These are phyloP conservation scores for Calameuta filiformis DNA, from an alignment of 2,888 invertebrate species.

Conservation along the genomic window DNA sequence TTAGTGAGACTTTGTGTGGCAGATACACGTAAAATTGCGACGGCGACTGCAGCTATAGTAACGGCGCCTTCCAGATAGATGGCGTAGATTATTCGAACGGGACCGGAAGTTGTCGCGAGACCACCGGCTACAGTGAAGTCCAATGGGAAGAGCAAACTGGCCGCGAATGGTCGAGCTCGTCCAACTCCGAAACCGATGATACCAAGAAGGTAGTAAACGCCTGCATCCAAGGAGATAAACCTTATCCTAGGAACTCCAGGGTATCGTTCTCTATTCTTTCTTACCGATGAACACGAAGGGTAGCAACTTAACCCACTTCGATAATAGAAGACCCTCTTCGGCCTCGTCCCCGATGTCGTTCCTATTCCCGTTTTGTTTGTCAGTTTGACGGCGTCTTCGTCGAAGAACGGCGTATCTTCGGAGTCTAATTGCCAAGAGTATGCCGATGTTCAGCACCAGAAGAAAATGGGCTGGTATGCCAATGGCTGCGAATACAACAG, in stretches of 20 bases:
- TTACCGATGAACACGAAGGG: constrained; percentile 56
- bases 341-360: constrained; percentile 32
- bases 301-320: constrained; percentile 54
- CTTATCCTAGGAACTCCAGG: neutral
- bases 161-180: constrained; percentile 67
- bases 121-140: constrained; percentile 79
- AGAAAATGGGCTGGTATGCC: constrained; percentile 78
- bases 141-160: constrained; percentile 74
- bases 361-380: constrained; percentile 29
- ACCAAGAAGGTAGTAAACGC: constrained; percentile 71
- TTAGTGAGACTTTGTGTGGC: constrained; percentile 70
- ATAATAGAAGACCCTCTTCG: constrained; percentile 40
- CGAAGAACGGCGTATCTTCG: constrained; percentile 64
- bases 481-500: constrained; percentile 74
- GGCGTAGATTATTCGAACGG: constrained; percentile 73
- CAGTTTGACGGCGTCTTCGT: constrained; percentile 17
- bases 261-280: neutral
- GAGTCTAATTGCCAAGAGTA: constrained; percentile 67
- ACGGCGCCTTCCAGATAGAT: constrained; percentile 77
- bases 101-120: constrained; percentile 71
- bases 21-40: constrained; percentile 72
- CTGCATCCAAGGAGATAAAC: constrained; percentile 31
- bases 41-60: constrained; percentile 71
- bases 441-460: constrained; percentile 70
- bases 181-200: constrained; percentile 72